Percentiles rank a stretch among this genome's conserved stretches.
phyloP scores from a whole-genome alignment of 2,797 vertebrate species.

The Danio kyathit region DNA sequence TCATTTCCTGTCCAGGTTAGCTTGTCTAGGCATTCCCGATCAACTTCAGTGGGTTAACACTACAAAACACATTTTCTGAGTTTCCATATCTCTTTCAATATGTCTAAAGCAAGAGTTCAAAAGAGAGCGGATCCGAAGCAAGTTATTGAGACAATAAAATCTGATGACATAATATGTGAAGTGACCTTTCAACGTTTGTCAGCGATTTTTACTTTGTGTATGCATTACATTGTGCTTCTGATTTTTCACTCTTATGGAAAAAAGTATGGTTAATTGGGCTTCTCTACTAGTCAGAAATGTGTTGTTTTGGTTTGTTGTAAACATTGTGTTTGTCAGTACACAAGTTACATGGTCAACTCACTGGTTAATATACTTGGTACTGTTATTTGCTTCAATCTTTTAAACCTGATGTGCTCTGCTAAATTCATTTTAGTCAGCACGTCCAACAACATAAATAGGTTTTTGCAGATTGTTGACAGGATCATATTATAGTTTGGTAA shows the following conservation, averaged over 20 bases:
- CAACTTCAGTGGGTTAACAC: constrained; percentile 71
- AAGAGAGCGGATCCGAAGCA: constrained; percentile 29
- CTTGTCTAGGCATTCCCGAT: constrained; percentile 71
- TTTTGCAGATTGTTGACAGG: not conserved
- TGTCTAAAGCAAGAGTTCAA: constrained; percentile 37
- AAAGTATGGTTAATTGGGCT: not conserved
- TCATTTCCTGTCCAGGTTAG: constrained; percentile 69
- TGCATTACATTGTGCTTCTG: constrained; percentile 17
- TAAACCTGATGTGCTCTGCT: constrained; percentile 9
- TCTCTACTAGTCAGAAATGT: not conserved
- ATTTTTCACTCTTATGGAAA: constrained; percentile 6
- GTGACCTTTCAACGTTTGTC: not conserved
- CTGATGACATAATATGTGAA: constrained; percentile 22
- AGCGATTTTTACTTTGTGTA: not conserved
- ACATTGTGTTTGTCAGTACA: constrained; percentile 27
- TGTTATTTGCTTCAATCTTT: constrained; percentile 7
- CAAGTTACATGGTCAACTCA: constrained; percentile 20
- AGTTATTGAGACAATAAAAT: constrained; percentile 34
- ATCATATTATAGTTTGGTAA: constrained; percentile 5
- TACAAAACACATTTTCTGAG: constrained; percentile 34
- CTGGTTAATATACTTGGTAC: constrained; percentile 39
- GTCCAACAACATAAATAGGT: constrained; percentile 5
- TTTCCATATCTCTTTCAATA: constrained; percentile 23
- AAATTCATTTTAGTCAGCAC: constrained; percentile 33
- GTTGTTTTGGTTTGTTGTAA: constrained; percentile 22